phyloP scores from a whole-genome alignment of 1,140 invertebrate genomes.

The Frieseomelitta varia region DNA sequence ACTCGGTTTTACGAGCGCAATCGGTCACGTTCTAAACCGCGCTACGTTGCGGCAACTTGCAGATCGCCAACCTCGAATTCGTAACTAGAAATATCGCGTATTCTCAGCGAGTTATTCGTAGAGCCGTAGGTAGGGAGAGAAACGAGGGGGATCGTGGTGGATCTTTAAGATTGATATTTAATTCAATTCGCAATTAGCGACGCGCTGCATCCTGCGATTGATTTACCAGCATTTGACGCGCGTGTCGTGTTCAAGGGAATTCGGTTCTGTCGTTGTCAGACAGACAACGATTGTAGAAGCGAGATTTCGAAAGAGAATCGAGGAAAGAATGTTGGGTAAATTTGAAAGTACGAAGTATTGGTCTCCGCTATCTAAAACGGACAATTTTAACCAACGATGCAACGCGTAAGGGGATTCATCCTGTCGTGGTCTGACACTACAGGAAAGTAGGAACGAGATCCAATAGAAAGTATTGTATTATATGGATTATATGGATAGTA shows the following conservation, averaged over 20 bases:
- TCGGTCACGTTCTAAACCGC: constrained; percentile 41
- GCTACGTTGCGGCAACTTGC: constrained; percentile 29
- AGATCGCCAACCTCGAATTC: constrained; percentile 14
- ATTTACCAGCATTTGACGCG: neutral
- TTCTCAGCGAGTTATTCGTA: neutral
- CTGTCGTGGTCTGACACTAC: no score
- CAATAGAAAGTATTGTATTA: neutral
- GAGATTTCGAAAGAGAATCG: no score
- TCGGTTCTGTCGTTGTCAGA: neutral
- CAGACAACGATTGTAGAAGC: neutral
- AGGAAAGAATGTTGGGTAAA: no score
- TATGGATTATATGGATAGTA: no score
- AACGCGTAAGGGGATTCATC: no score
- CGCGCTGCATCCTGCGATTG: no score
- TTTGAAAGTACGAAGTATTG: no score
- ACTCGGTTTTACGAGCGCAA: constrained; percentile 20
- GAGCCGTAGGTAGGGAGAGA: no score
- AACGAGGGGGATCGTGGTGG: neutral
- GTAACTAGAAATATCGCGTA: neutral
- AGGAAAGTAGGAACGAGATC: no score
- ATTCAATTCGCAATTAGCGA: neutral
- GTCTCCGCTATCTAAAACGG: no score
- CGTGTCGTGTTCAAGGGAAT: neutral
- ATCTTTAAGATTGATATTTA: neutral
- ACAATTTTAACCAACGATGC: no score